Evolutionary conservation across 1,140 invertebrate species (phyloP).

Genomic region (Drosophila ananassae): DNA sequence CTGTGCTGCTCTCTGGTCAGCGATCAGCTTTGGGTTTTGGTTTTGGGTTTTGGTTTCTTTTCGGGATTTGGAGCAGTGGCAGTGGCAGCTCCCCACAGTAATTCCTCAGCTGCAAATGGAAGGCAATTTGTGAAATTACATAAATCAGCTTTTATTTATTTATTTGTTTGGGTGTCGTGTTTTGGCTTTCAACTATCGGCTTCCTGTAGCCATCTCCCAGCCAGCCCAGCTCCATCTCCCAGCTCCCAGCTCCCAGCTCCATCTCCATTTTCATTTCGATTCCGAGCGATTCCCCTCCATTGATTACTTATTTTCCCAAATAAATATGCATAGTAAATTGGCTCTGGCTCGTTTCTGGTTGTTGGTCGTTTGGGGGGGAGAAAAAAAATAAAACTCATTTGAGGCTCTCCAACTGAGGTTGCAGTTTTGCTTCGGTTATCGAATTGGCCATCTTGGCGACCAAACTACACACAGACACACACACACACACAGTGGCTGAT

Average conservation of each 20-base stretch:
- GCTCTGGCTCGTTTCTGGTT: constrained; percentile 9
- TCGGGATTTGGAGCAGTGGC: constrained; percentile 21
- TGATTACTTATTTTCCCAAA: constrained; percentile 82
- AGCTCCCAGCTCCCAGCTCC: constrained; percentile 7
- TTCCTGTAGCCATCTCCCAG: constrained; percentile 36
- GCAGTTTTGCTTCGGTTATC: constrained; percentile 55
- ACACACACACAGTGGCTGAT: constrained; percentile 6
- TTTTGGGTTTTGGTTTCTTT: constrained; percentile 71
- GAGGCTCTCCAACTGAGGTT: constrained; percentile 29
- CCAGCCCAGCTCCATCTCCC: background rate
- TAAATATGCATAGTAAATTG: constrained; percentile 81
- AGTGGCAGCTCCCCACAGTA: background rate
- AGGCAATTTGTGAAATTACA: constrained; percentile 77
- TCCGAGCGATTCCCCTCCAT: constrained; percentile 33
- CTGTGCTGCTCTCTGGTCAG: constrained; percentile 48
- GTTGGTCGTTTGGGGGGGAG: background rate
- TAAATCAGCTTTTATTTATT: constrained; percentile 83
- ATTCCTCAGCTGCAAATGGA: background rate
- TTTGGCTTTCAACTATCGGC: constrained; percentile 19
- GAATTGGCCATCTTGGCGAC: constrained; percentile 52
- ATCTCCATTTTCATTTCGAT: constrained; percentile 17
- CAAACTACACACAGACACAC: background rate
- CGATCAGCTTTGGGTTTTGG: constrained; percentile 73
- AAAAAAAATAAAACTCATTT: constrained; percentile 52
- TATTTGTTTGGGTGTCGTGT: constrained; percentile 63